Conservation (phyloP, 2,113 vertebrate species). For the Paramormyrops kingsleyae region DNA sequence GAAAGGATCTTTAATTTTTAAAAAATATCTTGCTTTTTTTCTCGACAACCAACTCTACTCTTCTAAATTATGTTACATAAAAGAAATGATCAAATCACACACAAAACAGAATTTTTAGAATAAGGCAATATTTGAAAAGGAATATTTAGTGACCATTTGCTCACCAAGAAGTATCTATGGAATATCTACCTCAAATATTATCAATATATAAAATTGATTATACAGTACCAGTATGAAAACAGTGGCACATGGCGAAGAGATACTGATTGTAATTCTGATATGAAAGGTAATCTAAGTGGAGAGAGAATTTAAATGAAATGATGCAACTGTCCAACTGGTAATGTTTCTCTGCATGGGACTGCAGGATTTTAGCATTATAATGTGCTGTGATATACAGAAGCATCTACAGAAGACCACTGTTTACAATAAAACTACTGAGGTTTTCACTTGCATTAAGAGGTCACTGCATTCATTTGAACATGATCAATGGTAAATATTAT, state of each 20-base stretch:
- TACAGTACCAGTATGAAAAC: neutral
- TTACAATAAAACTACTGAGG: neutral
- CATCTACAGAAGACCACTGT: neutral
- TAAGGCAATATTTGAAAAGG: neutral
- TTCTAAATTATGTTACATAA: neutral
- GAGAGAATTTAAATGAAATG: neutral
- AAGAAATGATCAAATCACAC: neutral
- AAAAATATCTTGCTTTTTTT: neutral
- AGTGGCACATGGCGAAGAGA: neutral
- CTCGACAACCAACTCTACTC: neutral
- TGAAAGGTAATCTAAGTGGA: neutral
- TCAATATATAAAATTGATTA: neutral
- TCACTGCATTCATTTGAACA: neutral
- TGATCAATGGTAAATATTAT: neutral
- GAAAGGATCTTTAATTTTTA: neutral
- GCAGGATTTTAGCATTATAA: neutral
- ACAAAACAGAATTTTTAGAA: neutral
- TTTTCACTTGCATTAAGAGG: too few relatives aligned
- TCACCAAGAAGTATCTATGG: neutral
- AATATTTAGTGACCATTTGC: neutral
- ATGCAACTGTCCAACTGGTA: neutral
- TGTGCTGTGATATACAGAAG: neutral
- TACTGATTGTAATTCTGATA: neutral
- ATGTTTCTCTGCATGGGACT: neutral
- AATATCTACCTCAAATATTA: neutral